Conservation (phyloP, 2,113 vertebrate species). For the Amazona vittata region DNA sequence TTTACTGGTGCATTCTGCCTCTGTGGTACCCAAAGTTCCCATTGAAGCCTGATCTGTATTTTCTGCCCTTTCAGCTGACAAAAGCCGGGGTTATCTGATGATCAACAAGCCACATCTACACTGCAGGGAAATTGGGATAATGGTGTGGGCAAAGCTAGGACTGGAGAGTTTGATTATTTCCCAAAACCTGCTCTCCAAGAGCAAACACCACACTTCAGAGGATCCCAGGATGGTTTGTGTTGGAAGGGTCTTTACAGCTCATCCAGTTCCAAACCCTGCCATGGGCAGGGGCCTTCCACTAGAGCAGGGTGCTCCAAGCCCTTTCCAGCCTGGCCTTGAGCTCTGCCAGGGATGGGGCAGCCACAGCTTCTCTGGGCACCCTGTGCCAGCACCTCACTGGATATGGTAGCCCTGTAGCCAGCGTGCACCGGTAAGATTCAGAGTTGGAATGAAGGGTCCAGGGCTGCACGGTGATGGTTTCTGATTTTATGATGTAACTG, state of each 20-base stretch:
- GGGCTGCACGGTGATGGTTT: neutral
- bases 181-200: neutral
- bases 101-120: rapidly evolving
- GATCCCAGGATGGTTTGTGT: neutral
- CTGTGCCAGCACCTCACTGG: neutral
- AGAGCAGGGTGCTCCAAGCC: neutral
- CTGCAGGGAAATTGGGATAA: neutral
- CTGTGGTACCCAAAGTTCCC: neutral
- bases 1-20: neutral
- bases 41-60: neutral
- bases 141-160: neutral
- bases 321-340: neutral
- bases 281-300: neutral
- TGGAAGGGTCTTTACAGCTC: neutral
- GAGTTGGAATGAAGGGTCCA: neutral
- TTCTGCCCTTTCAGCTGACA: neutral
- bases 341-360: neutral
- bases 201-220: neutral
- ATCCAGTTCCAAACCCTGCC: neutral
- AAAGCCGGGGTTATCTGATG: neutral
- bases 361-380: neutral
- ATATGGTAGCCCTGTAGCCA: neutral
- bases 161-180: neutral
- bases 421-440: neutral
- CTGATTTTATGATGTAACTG: no score